These are phyloP conservation scores for Tiliacea citrago DNA, from an alignment of 2,888 invertebrate species.

Conservation along the genomic window DNA sequence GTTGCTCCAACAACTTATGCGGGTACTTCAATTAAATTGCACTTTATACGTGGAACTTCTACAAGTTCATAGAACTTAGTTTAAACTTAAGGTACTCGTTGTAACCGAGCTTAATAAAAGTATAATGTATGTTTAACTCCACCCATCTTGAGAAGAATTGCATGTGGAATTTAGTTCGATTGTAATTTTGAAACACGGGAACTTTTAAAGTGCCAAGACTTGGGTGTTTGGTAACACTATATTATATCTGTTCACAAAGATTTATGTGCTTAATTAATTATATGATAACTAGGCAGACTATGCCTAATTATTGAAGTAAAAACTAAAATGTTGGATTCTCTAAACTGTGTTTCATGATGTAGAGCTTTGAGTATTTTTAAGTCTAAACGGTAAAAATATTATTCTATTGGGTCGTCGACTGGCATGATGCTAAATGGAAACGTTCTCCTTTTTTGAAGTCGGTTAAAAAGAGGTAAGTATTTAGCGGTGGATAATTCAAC, in stretches of 20 bases:
- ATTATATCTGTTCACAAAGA: background rate
- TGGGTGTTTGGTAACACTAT: background rate
- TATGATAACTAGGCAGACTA: background rate
- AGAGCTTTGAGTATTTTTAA: background rate
- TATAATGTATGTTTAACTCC: conserved; percentile 49
- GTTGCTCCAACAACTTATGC: conserved; percentile 60
- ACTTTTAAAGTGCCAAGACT: background rate
- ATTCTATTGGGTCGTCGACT: background rate
- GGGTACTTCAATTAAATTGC: conserved; percentile 64
- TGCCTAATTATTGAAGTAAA: background rate
- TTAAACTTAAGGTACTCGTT: conserved; percentile 24
- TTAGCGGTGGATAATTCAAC: background rate
- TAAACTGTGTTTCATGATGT: background rate
- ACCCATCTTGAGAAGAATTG: background rate
- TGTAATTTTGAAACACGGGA: background rate
- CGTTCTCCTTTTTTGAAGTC: too few species aligned
- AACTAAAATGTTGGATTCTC: background rate
- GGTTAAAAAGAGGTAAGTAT: background rate
- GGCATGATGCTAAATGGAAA: background rate
- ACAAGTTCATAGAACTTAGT: conserved; percentile 53
- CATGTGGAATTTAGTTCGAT: conserved; percentile 13
- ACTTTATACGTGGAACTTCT: conserved; percentile 61
- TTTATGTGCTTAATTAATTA: background rate
- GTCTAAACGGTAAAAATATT: background rate
- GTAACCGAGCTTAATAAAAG: conserved; percentile 48